Percentiles rank a stretch among this genome's conserved stretches.
Evolutionary conservation across 1,140 invertebrate genomes (phyloP).

Genomic region (Pseudomyrmex sp.): DNA sequence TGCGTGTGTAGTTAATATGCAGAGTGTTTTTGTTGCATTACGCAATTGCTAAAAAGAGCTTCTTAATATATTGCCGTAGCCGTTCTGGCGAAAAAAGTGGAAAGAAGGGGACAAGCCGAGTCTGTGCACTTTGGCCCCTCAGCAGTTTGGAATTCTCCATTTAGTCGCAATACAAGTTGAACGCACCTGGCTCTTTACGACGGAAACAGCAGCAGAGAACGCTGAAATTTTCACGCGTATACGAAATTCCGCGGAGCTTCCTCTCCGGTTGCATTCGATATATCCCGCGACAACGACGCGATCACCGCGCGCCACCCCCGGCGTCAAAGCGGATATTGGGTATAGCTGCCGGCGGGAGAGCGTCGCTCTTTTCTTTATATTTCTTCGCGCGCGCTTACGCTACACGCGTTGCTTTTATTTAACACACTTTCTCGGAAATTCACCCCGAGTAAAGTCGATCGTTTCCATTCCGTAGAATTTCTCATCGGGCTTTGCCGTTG

Average conservation of each 20-base stretch:
- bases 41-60: conserved; percentile 9
- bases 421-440: conserved; percentile 17
- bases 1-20: background rate
- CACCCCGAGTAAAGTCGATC: conserved; percentile 53
- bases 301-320: background rate
- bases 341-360: conserved; percentile 24
- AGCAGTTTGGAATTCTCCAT: conserved; percentile 44
- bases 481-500: conserved; percentile 59
- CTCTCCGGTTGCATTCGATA: conserved; percentile 19
- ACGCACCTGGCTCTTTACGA: conserved; percentile 43
- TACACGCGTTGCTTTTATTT: conserved; percentile 51
- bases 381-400: conserved; percentile 34
- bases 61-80: conserved; percentile 11
- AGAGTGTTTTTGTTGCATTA: conserved; percentile 25
- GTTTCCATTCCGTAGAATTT: conserved; percentile 68
- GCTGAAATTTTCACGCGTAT: conserved; percentile 61
- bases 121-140: conserved; percentile 36
- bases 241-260: conserved; percentile 45
- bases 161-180: conserved; percentile 48
- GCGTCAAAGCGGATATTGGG: conserved; percentile 63
- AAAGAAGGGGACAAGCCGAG: background rate
- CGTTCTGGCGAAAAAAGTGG: too few relatives aligned
- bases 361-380: conserved; percentile 36
- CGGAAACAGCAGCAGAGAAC: background rate
- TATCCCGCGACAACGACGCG: conserved; percentile 37